Evolutionary conservation across 1,140 invertebrate species (phyloP), one percentile per base, ranked within the genome.

Genomic region (Choristoneura fumiferana): DNA sequence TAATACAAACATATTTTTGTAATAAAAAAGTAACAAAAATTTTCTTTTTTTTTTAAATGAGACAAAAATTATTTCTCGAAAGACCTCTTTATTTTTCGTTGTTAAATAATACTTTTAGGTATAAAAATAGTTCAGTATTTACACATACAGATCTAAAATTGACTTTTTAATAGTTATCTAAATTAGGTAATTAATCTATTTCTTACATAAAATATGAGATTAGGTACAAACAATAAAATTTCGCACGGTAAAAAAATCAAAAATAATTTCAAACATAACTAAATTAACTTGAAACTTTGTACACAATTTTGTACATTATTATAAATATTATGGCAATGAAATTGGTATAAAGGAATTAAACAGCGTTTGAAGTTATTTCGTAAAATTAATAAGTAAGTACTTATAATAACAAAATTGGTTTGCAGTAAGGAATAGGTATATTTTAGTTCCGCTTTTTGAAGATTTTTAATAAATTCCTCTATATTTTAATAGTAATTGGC

Each of bases 1-100:
- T 59, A 63, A 53, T 59, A 70, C 64, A 49, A 59, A 54, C 6
- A 49, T 73, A 72, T 77, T 77, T 78, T 78, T 76, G 36, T 73
- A 78, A 71, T 76, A 76, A 71, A 78, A 40, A 43, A 61, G 63
- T 73, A 67, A 70, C 34, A 52, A 35, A 10, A 35, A 12, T 52
- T 17, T 22, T 52, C 14, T 49, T 15, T 10, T 34, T 49, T 49
- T 33, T 36, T 0, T 14, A 8, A 77, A 67, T 35, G 60, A 71
- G 13, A 54, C n/a, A 0, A 69, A 72, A n/a, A 62, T 76, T 0
- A 78, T 67, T 29, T 29, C 22, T 12, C n/a, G 22, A 43, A 45
- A 29, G 43, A 43, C 22, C 10, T 49, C 18, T 49, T 49, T 49
- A 49, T 49, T 49, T 38, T 49, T 65, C 63, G 61, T 63, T 69